Conservation (phyloP, 2,113 vertebrate genomes). For the Conger conger region DNA sequence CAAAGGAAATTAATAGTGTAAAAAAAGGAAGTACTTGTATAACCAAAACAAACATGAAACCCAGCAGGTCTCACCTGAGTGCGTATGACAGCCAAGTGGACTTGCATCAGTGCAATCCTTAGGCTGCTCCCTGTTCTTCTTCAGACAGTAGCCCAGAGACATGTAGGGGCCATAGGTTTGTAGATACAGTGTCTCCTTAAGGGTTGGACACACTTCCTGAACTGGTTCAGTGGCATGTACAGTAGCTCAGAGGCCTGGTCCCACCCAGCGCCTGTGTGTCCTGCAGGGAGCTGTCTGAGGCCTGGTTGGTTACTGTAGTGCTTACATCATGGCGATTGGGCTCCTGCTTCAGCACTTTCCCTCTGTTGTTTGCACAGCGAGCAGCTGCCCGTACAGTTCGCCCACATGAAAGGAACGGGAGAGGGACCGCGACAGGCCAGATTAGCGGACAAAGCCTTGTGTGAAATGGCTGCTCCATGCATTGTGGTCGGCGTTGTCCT, state of each 20-base stretch:
- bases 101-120: too few species aligned
- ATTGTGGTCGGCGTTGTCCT: constrained; percentile 47
- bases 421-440: constrained; percentile 57
- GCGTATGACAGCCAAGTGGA: too few species aligned
- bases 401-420: constrained; percentile 59
- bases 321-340: constrained; percentile 58
- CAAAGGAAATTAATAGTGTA: too few species aligned
- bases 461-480: constrained; percentile 53
- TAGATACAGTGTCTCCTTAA: neutral
- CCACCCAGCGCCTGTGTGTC: constrained; percentile 44
- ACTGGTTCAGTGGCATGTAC: too few species aligned
- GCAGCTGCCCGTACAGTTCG: constrained; percentile 56
- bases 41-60: too few species aligned
- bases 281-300: constrained; percentile 30
- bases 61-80: too few species aligned
- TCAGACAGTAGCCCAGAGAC: neutral
- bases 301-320: constrained; percentile 48
- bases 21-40: too few species aligned
- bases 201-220: neutral
- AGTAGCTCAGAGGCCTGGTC: constrained; percentile 33
- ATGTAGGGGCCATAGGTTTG: neutral
- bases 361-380: constrained; percentile 57
- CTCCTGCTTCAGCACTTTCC: constrained; percentile 68
- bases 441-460: constrained; percentile 63
- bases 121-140: neutral